Percentiles rank a stretch among this genome's conserved stretches.
Evolutionary conservation across 2,888 invertebrate species (phyloP).

Genomic region (Drosophila algonquin): DNA sequence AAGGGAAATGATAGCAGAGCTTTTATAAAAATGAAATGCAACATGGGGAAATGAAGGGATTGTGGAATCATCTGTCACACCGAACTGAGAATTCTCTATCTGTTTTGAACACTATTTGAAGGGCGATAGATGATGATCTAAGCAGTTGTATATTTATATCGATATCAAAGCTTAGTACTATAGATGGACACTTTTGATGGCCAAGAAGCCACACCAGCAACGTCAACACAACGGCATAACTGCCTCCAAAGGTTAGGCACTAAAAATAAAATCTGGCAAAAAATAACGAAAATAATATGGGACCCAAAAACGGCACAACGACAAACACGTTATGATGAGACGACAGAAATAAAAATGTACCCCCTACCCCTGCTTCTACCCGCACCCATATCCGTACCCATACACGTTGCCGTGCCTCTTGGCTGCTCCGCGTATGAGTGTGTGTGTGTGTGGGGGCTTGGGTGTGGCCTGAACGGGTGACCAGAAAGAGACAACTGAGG

Average conservation of each 20-base stretch:
- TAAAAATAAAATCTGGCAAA: not conserved
- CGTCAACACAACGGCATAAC: not conserved
- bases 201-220: not conserved
- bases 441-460: not conserved
- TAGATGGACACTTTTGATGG: not conserved
- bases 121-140: not conserved
- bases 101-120: not conserved
- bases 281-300: not conserved
- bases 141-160: not conserved
- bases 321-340: constrained; percentile 32
- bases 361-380: not conserved
- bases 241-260: not conserved
- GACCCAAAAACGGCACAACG: constrained; percentile 4
- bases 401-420: not conserved
- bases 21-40: too few relatives aligned
- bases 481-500: constrained; percentile 32
- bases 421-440: not conserved
- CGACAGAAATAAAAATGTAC: constrained; percentile 42
- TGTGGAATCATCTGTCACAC: too few relatives aligned
- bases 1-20: too few relatives aligned
- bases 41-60: too few relatives aligned
- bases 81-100: not conserved
- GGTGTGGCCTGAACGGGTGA: constrained; percentile 7
- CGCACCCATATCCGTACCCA: not conserved
- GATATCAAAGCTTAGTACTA: not conserved